Percentiles rank a stretch among this genome's conserved stretches.
These are phyloP conservation scores for Mythimna pallens DNA, from an alignment of 2,888 invertebrate species.

Conservation along the genomic window DNA sequence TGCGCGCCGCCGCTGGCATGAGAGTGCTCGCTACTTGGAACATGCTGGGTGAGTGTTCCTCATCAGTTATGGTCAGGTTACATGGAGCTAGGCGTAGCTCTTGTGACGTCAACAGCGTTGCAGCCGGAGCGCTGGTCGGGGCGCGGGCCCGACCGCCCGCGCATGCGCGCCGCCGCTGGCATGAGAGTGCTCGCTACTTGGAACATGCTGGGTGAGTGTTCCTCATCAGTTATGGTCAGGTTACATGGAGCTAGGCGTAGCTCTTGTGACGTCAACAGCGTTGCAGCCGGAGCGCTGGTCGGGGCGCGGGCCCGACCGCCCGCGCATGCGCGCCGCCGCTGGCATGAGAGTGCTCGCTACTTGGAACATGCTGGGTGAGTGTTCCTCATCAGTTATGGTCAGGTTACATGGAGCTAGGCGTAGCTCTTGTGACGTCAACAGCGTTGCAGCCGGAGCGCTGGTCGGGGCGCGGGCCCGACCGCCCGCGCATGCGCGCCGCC, in stretches of 20 bases:
- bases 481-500: conserved; percentile 95
- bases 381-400: conserved; percentile 62
- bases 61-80: conserved; percentile 76
- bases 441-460: conserved; percentile 85
- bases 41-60: conserved; percentile 91
- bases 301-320: conserved; percentile 84
- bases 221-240: conserved; percentile 71
- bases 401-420: conserved; percentile 87
- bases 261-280: conserved; percentile 84
- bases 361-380: conserved; percentile 95
- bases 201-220: conserved; percentile 93
- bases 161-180: conserved; percentile 98
- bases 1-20: conserved; percentile 98
- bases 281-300: conserved; percentile 85
- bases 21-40: conserved; percentile 98
- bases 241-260: conserved; percentile 87
- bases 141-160: conserved; percentile 87
- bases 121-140: conserved; percentile 86
- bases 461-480: conserved; percentile 85
- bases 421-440: conserved; percentile 83
- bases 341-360: conserved; percentile 97
- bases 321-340: conserved; percentile 97
- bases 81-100: conserved; percentile 86
- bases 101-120: conserved; percentile 84
- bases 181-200: conserved; percentile 97